Conservation (phyloP, 2,888 invertebrate species). For the Eupithecia tripunctaria region DNA sequence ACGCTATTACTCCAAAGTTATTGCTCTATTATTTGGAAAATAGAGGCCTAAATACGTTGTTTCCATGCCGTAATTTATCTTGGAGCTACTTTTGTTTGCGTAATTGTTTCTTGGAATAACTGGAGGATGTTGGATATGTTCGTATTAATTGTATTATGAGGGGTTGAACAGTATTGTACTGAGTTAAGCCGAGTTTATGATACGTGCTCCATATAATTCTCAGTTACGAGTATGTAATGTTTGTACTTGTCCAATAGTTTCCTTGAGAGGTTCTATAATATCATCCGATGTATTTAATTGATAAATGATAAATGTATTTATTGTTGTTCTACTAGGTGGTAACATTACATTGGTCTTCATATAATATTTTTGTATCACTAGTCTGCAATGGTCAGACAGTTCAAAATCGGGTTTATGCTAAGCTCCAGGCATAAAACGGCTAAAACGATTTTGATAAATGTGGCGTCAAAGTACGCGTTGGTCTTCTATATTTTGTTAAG, state of each 20-base stretch:
- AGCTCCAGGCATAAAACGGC: not conserved
- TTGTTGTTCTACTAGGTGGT: too few relatives aligned
- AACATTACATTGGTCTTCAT: too few relatives aligned
- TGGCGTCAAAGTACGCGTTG: not conserved
- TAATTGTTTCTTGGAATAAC: slow-evolving; percentile 5
- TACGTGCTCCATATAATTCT: not conserved
- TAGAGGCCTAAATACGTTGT: not conserved
- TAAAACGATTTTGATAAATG: not conserved
- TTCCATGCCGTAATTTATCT: not conserved
- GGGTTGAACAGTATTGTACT: not conserved
- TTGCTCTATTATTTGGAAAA: slow-evolving; percentile 7
- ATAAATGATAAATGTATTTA: too few relatives aligned
- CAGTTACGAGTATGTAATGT: not conserved
- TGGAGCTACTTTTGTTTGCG: not conserved
- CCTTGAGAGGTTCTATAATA: not conserved
- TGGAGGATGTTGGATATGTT: not conserved
- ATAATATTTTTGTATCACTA: too few relatives aligned
- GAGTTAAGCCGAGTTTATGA: not conserved
- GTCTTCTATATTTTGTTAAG: too few relatives aligned
- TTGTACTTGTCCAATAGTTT: not conserved
- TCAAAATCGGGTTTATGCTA: not conserved
- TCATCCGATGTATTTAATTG: too few relatives aligned
- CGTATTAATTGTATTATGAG: slow-evolving; percentile 10
- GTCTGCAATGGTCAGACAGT: too few relatives aligned
- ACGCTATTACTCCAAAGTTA: slow-evolving; percentile 8